Conservation (phyloP, 2,113 vertebrate species). For the Myotis davidii region DNA sequence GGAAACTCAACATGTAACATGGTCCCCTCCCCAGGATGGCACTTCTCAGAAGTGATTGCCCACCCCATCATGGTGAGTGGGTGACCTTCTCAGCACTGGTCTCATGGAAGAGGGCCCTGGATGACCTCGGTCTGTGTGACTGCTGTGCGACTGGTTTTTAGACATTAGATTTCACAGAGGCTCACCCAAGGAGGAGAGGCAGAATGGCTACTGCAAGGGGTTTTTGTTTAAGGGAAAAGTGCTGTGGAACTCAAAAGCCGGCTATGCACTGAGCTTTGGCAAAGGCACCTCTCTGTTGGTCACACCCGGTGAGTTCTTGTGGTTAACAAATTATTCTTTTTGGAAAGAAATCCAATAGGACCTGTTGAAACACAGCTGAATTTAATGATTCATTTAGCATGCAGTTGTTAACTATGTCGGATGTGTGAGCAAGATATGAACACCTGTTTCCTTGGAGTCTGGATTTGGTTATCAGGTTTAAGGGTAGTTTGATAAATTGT, state of each 20-base stretch:
- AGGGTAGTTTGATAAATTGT: constrained; percentile 71
- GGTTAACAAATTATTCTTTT: constrained; percentile 68
- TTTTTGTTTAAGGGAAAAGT: constrained; percentile 65
- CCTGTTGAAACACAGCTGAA: constrained; percentile 70
- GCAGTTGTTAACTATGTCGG: constrained; percentile 66
- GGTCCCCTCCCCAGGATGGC: neutral
- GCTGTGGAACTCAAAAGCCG: neutral
- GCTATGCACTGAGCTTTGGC: neutral
- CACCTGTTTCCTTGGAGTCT: constrained; percentile 63
- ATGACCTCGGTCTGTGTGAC: constrained; percentile 1
- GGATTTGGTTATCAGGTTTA: constrained; percentile 68
- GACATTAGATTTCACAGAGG: neutral
- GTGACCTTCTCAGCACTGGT: neutral
- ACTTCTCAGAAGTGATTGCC: neutral
- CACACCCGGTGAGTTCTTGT: constrained; percentile 71
- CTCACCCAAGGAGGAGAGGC: neutral
- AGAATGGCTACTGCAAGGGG: neutral
- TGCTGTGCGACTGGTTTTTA: neutral
- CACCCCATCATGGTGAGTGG: neutral
- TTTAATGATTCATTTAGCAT: constrained; percentile 69
- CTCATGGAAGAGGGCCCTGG: constrained; percentile 56
- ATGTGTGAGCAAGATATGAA: constrained; percentile 74
- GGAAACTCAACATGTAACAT: neutral
- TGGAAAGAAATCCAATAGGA: constrained; percentile 65
- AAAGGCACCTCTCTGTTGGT: constrained; percentile 68